phyloP scores from a whole-genome alignment of 2,888 invertebrate genomes.

The Octodonta nipae region DNA sequence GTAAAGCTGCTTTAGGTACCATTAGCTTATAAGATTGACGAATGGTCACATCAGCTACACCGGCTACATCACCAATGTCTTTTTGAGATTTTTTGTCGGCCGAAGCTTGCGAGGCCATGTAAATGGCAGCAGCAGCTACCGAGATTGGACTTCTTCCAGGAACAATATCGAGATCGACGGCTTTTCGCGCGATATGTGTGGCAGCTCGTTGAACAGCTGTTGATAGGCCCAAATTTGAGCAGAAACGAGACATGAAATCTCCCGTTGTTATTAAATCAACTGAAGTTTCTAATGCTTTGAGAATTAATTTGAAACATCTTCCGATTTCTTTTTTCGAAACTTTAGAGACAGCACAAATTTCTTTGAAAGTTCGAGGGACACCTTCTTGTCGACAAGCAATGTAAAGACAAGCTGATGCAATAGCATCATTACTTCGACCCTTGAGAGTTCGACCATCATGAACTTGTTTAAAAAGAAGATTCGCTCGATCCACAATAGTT shows the following conservation, averaged over 20 bases:
- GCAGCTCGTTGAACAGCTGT: slow-evolving; percentile 86
- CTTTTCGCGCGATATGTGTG: slow-evolving; percentile 90
- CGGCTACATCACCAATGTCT: slow-evolving; percentile 96
- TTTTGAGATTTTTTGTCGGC: slow-evolving; percentile 89
- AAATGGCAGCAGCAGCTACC: slow-evolving; percentile 97
- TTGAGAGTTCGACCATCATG: slow-evolving; percentile 92
- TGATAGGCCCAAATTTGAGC: slow-evolving; percentile 84
- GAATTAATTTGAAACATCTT: slow-evolving; percentile 89
- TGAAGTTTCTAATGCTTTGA: slow-evolving; percentile 90
- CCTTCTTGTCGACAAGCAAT: slow-evolving; percentile 98
- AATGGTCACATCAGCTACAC: slow-evolving; percentile 96
- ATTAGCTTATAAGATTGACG: slow-evolving; percentile 93
- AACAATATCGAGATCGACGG: slow-evolving; percentile 92
- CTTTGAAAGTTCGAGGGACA: slow-evolving; percentile 96
- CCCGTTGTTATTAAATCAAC: slow-evolving; percentile 96
- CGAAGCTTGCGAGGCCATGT: slow-evolving; percentile 97
- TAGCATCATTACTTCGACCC: slow-evolving; percentile 93
- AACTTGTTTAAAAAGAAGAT: slow-evolving; percentile 94
- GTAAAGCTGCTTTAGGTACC: slow-evolving; percentile 81
- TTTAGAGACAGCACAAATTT: slow-evolving; percentile 97
- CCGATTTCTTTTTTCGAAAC: slow-evolving; percentile 99
- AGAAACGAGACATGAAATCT: slow-evolving; percentile 98
- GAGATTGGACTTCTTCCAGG: slow-evolving; percentile 97
- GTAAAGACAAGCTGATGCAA: slow-evolving; percentile 95
- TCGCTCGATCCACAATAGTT: slow-evolving; percentile 92